These are phyloP conservation scores for Lanistes nyassanus DNA, from an alignment of 1,140 invertebrate species.

Conservation along the genomic window DNA sequence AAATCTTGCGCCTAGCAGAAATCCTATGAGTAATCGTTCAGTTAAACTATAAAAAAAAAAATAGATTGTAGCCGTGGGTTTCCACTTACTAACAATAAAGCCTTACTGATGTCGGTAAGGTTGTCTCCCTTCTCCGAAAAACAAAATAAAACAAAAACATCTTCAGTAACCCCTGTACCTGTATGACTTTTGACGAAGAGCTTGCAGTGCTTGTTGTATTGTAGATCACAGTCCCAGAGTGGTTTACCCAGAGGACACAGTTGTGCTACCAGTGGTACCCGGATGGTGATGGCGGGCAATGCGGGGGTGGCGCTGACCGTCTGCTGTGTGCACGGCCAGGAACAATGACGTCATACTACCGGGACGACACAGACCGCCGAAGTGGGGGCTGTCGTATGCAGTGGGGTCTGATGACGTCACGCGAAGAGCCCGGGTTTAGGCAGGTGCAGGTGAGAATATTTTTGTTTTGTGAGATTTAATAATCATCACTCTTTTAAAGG, in stretches of 20 bases:
- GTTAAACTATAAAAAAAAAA: too few relatives aligned
- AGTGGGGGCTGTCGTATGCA: conserved; percentile 34
- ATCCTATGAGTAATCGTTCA: too few relatives aligned
- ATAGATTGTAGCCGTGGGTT: too few relatives aligned
- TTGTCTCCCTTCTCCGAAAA: too few relatives aligned
- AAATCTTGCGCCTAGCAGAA: too few relatives aligned
- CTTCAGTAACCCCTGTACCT: too few relatives aligned
- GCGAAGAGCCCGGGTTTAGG: conserved; percentile 22
- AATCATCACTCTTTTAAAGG: too few relatives aligned
- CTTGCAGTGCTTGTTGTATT: not conserved
- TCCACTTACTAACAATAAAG: too few relatives aligned
- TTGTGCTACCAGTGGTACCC: conserved; percentile 36
- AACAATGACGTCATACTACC: conserved; percentile 30
- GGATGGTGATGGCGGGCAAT: conserved; percentile 32
- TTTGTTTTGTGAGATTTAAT: too few relatives aligned
- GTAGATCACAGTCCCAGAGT: conserved; percentile 24
- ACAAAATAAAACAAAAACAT: too few relatives aligned
- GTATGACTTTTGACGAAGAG: too few relatives aligned
- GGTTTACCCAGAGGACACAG: conserved; percentile 28
- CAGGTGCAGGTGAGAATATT: not conserved
- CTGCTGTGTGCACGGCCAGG: conserved; percentile 25
- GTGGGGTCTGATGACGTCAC: conserved; percentile 22
- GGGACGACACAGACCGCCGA: conserved; percentile 34
- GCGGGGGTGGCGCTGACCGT: conserved; percentile 32
- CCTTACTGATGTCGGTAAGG: too few relatives aligned